A percentile compares a stretch with the other conserved stretches of the same genome.
phyloP scores from a whole-genome alignment of 2,797 vertebrate genomes.

The Microctenopoma stevenorrisi region DNA sequence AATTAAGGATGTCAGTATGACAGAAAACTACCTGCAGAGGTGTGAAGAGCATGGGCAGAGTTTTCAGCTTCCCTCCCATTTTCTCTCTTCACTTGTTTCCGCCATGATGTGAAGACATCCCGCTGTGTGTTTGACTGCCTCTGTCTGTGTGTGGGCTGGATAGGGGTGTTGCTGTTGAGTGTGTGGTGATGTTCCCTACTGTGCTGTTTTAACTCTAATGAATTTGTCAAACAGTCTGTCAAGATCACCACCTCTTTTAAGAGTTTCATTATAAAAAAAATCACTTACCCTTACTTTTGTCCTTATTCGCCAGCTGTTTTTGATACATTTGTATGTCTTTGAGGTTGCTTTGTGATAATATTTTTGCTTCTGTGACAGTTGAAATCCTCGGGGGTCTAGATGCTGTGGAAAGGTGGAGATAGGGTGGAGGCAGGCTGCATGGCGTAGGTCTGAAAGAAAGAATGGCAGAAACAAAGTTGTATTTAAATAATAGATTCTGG shows the following conservation, averaged over 20 bases:
- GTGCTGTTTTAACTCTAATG: constrained; percentile 56
- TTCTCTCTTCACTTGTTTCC: constrained; percentile 57
- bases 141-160: constrained; percentile 47
- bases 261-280: constrained; percentile 28
- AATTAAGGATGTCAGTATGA: constrained; percentile 62
- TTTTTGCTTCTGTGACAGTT: no score
- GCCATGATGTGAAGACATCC: constrained; percentile 63
- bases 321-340: neutral
- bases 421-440: no score
- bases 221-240: constrained; percentile 68
- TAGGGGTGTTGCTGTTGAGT: constrained; percentile 33
- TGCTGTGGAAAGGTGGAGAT: no score
- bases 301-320: neutral
- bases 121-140: constrained; percentile 74
- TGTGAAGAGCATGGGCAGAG: constrained; percentile 33
- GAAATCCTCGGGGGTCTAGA: no score
- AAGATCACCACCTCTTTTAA: constrained; percentile 32
- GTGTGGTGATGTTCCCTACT: constrained; percentile 38
- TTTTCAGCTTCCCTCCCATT: constrained; percentile 49
- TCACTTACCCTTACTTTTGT: constrained; percentile 2
- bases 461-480: no score
- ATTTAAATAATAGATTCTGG: no score
- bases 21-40: constrained; percentile 57
- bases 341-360: no score
- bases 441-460: no score